Evolutionary conservation across 2,797 vertebrate species (phyloP).

Genomic region (Psittacula echo): DNA sequence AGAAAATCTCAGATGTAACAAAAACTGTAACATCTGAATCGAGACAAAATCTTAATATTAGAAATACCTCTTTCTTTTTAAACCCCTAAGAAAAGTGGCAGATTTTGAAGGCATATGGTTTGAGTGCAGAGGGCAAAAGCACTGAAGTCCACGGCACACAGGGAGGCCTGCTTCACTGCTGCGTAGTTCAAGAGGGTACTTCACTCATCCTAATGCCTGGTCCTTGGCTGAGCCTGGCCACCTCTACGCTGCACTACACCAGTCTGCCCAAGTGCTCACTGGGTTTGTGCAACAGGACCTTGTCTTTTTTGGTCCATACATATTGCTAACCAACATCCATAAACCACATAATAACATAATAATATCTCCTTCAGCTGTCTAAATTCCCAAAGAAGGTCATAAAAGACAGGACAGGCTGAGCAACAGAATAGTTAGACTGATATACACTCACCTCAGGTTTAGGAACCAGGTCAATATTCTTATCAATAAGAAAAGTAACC

Average conservation of each 20-base stretch:
- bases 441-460: slow-evolving; percentile 79
- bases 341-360: fast-evolving
- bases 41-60: not conserved
- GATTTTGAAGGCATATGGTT: not conserved
- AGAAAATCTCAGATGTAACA: not conserved
- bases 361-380: not conserved
- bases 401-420: not conserved
- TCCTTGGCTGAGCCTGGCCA: not conserved
- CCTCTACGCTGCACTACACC: too few relatives aligned
- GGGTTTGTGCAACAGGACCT: not conserved
- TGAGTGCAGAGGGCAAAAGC: not conserved
- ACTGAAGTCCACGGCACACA: not conserved
- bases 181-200: not conserved
- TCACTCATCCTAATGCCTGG: not conserved
- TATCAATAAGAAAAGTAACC: slow-evolving; percentile 82
- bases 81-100: not conserved
- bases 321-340: not conserved
- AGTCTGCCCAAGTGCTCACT: not conserved
- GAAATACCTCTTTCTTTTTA: not conserved
- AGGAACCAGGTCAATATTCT: slow-evolving; percentile 76
- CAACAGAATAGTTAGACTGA: not conserved
- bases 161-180: not conserved
- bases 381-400: not conserved
- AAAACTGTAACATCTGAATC: not conserved
- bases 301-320: not conserved